A percentile compares a stretch with the other conserved stretches of the same genome.
phyloP scores from a whole-genome alignment of 2,888 invertebrate species.

The Drosophila demipolita region DNA sequence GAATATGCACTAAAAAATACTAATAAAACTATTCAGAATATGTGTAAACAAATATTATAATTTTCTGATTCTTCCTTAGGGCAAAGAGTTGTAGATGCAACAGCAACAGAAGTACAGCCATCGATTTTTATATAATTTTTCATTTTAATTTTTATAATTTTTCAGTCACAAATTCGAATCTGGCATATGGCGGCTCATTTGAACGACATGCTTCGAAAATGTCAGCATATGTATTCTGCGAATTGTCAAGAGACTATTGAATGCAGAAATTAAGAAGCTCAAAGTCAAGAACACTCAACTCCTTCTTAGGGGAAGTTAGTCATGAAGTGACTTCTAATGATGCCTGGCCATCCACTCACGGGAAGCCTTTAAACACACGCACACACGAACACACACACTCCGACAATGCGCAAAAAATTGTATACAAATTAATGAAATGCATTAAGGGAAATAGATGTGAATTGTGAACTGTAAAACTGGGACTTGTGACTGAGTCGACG shows the following conservation, averaged over 20 bases:
- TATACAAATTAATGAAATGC: conserved; percentile 77
- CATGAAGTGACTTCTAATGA: conserved; percentile 72
- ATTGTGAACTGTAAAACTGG: conserved; percentile 43
- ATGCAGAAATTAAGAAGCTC: conserved; percentile 47
- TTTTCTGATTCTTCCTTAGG: neutral
- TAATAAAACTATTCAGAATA: neutral
- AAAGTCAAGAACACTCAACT: conserved; percentile 47
- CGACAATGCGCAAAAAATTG: conserved; percentile 37
- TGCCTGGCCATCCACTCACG: conserved; percentile 32
- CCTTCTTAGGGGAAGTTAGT: conserved; percentile 13
- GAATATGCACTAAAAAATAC: neutral
- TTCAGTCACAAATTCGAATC: neutral
- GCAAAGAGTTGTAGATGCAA: neutral
- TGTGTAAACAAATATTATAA: neutral
- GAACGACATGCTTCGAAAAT: neutral
- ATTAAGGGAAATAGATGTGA: conserved; percentile 59
- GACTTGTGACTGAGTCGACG: conserved; percentile 53
- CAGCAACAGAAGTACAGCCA: neutral
- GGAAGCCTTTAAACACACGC: conserved; percentile 34
- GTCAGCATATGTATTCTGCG: neutral
- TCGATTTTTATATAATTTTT: neutral
- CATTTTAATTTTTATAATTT: neutral
- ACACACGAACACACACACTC: conserved; percentile 49
- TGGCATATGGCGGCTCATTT: neutral
- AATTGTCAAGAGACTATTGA: conserved; percentile 20